Percentiles rank a stretch among this genome's conserved stretches.
Conservation (phyloP, 2,888 invertebrate species). For the Neoaliturus tenellus region DNA sequence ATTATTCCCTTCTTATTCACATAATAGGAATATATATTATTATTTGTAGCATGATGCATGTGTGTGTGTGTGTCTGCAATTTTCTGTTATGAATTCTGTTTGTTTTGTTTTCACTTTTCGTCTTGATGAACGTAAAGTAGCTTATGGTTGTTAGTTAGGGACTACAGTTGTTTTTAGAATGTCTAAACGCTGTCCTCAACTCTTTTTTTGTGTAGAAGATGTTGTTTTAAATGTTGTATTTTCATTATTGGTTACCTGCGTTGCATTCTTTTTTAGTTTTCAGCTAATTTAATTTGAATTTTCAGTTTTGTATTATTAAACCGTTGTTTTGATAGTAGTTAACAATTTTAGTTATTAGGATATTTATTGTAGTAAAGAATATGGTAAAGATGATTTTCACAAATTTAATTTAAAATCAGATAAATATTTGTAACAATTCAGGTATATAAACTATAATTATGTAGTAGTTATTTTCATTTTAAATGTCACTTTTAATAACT, state of each 20-base stretch:
- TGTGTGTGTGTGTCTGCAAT: background rate
- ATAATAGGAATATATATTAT: too few relatives aligned
- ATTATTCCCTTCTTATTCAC: too few relatives aligned
- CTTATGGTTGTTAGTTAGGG: constrained; percentile 41
- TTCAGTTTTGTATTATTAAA: background rate
- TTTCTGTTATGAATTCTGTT: background rate
- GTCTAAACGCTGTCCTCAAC: background rate
- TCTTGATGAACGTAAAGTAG: constrained; percentile 31
- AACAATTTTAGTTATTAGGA: background rate
- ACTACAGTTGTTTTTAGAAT: constrained; percentile 35
- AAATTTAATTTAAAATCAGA: background rate
- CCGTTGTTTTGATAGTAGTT: background rate
- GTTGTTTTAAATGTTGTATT: constrained; percentile 35
- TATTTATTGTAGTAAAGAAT: background rate
- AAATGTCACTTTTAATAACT: too few relatives aligned
- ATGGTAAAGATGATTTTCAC: background rate
- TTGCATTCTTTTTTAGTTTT: constrained; percentile 5
- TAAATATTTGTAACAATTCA: too few relatives aligned
- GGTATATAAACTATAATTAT: background rate
- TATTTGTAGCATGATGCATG: constrained; percentile 26
- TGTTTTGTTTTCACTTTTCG: constrained; percentile 13
- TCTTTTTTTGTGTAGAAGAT: constrained; percentile 3
- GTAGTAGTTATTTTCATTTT: too few relatives aligned
- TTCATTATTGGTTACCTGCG: constrained; percentile 20
- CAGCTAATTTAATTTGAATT: background rate